phyloP scores from a whole-genome alignment of 2,113 vertebrate genomes.

The Scophthalmus maximus region DNA sequence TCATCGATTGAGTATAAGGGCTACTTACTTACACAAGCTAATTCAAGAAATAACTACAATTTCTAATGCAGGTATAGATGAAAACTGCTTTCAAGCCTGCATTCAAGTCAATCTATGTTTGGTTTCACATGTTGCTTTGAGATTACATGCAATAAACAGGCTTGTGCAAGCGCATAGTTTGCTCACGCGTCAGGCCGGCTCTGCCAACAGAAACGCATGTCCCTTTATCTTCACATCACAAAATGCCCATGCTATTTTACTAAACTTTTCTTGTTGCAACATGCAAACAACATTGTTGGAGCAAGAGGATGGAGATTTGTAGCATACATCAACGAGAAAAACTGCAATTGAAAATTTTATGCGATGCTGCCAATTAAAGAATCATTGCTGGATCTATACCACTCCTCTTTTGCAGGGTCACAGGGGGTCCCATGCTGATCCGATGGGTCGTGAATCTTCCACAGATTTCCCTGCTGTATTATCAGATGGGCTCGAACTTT shows the following conservation, averaged over 20 bases:
- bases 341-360: neutral
- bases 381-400: too few species aligned
- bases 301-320: too few species aligned
- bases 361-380: neutral
- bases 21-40: conserved; percentile 18
- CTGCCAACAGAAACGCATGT: neutral
- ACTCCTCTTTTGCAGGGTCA: too few species aligned
- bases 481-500: too few species aligned
- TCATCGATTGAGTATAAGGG: conserved; percentile 36
- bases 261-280: neutral
- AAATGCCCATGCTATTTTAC: neutral
- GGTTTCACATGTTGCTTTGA: conserved; percentile 45
- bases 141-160: conserved; percentile 38
- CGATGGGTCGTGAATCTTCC: too few species aligned
- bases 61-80: conserved; percentile 13
- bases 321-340: neutral
- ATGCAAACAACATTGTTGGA: too few species aligned
- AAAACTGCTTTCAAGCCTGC: neutral
- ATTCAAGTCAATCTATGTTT: conserved; percentile 8
- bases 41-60: neutral
- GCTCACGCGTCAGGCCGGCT: neutral
- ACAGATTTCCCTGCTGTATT: too few species aligned
- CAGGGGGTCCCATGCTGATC: too few species aligned
- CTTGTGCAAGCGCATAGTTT: neutral
- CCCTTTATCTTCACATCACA: neutral